phyloP scores from a whole-genome alignment of 1,140 invertebrate species.

The Panagrolaimus sp. region DNA sequence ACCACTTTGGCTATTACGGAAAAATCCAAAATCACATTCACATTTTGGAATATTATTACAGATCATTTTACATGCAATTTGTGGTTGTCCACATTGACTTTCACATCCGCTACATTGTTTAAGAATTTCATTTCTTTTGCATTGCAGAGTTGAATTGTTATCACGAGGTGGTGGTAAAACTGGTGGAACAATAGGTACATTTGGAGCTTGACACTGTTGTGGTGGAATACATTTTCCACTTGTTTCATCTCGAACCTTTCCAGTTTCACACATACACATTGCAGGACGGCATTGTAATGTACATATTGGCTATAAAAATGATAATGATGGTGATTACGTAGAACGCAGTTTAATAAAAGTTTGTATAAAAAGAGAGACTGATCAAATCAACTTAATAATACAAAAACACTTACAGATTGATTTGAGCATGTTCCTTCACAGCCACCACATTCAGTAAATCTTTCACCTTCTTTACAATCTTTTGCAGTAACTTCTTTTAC shows the following conservation, averaged over 20 bases:
- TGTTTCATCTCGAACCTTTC: not conserved
- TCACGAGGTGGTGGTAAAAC: not conserved
- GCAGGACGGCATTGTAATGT: not conserved
- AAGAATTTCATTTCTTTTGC: not conserved
- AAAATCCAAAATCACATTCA: not conserved
- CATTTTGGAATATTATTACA: not conserved
- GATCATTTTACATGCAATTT: not conserved
- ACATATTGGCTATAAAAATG: not conserved
- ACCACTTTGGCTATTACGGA: not conserved
- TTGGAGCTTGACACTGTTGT: not conserved
- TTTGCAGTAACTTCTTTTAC: not conserved
- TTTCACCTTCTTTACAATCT: not conserved
- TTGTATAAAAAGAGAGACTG: no score
- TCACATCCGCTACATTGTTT: not conserved
- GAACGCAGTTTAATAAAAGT: no score
- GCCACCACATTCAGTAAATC: not conserved
- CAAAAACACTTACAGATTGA: no score
- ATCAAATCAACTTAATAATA: no score
- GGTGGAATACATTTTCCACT: not conserved
- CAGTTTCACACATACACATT: not conserved
- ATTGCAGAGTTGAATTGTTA: not conserved
- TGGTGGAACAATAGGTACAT: not conserved
- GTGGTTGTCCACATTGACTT: not conserved
- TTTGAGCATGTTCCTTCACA: not conserved
- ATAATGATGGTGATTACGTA: no score